Percentiles rank a stretch among this genome's conserved stretches.
phyloP scores from a whole-genome alignment of 2,888 invertebrate genomes.

The Calephelis perditalis region DNA sequence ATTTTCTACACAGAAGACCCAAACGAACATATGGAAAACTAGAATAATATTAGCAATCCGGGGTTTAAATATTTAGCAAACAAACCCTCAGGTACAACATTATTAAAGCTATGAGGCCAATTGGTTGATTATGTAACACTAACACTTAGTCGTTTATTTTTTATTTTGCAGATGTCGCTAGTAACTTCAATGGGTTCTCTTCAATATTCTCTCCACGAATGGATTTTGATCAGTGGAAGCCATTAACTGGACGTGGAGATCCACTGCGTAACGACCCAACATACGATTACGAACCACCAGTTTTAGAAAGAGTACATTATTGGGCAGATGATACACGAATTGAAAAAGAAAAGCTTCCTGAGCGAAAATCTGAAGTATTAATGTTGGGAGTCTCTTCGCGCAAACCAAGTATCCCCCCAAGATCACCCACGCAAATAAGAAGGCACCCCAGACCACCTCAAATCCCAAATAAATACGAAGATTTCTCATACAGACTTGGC shows the following conservation, averaged over 20 bases:
- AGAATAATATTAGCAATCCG: too few species aligned
- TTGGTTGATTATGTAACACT: too few species aligned
- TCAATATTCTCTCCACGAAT: slow-evolving; percentile 84
- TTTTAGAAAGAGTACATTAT: slow-evolving; percentile 87
- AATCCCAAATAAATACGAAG: slow-evolving; percentile 61
- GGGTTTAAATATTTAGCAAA: too few species aligned
- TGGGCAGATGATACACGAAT: slow-evolving; percentile 84
- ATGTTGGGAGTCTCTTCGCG: slow-evolving; percentile 84
- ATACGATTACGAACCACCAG: slow-evolving; percentile 90
- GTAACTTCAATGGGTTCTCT: slow-evolving; percentile 43
- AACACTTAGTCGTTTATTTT: not conserved
- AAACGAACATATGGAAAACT: too few species aligned
- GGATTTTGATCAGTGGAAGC: slow-evolving; percentile 92
- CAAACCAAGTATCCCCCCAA: slow-evolving; percentile 79
- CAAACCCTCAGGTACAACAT: too few species aligned
- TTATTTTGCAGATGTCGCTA: slow-evolving; percentile 48
- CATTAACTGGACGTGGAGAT: slow-evolving; percentile 86
- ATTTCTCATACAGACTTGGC: slow-evolving; percentile 68
- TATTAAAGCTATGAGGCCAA: too few species aligned
- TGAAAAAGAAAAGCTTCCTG: slow-evolving; percentile 69
- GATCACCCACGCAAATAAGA: slow-evolving; percentile 47
- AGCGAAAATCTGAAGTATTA: slow-evolving; percentile 83
- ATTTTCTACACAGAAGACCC: too few species aligned
- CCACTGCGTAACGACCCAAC: slow-evolving; percentile 91
- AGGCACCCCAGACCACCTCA: slow-evolving; percentile 44